A percentile compares a stretch with the other conserved stretches of the same genome.
phyloP scores from a whole-genome alignment of 1,140 invertebrate genomes.

The Goniozus legneri region DNA sequence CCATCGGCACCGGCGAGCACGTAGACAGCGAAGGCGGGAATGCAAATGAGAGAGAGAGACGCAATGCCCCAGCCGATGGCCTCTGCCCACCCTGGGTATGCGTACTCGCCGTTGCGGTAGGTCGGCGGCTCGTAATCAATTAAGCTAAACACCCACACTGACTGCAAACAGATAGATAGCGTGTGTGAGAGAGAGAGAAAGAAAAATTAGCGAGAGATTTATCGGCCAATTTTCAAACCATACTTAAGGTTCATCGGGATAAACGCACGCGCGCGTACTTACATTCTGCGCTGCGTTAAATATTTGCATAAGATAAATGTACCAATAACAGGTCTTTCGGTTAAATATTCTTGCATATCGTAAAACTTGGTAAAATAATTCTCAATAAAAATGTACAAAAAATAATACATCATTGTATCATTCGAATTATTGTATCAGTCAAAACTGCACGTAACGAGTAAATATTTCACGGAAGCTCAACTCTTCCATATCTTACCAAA shows the following conservation, averaged over 20 bases:
- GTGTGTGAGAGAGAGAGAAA: background rate
- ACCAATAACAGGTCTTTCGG: no score
- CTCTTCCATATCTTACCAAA: constrained; percentile 56
- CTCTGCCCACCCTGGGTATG: constrained; percentile 82
- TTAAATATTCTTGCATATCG: no score
- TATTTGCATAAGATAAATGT: no score
- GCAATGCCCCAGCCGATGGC: constrained; percentile 84
- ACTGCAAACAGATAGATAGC: constrained; percentile 48
- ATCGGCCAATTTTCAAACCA: background rate
- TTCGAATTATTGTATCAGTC: no score
- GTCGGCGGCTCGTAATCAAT: constrained; percentile 81
- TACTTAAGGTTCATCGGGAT: no score
- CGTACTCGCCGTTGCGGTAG: constrained; percentile 73
- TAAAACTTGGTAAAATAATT: no score
- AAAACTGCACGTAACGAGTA: background rate
- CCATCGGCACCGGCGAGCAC: constrained; percentile 70
- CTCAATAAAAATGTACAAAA: no score
- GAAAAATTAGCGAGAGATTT: background rate
- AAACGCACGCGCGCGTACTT: no score
- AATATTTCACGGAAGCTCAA: background rate
- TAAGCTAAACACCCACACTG: constrained; percentile 82
- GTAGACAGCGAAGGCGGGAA: constrained; percentile 76
- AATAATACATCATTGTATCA: background rate
- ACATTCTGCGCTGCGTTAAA: no score
- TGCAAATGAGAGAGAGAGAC: constrained; percentile 77